These are phyloP conservation scores for Harpalus rufipes DNA, from an alignment of 2,888 invertebrate species.

Conservation along the genomic window DNA sequence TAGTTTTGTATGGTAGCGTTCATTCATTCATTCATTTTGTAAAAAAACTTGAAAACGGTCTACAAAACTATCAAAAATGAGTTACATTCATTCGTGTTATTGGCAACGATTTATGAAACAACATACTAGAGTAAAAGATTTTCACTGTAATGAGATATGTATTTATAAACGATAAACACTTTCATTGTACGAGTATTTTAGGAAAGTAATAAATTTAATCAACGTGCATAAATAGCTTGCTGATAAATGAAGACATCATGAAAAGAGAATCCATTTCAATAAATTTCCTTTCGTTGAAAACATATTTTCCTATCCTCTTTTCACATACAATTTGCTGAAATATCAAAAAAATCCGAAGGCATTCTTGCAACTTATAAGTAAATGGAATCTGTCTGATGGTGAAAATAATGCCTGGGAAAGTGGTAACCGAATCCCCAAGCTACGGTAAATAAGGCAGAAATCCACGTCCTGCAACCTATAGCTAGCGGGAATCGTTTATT, in stretches of 20 bases:
- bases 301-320: conserved; percentile 21
- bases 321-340: conserved; percentile 45
- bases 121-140: too few species aligned
- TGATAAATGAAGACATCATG: neutral
- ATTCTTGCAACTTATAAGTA: conserved; percentile 39
- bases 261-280: neutral
- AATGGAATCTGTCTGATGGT: conserved; percentile 39
- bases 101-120: too few species aligned
- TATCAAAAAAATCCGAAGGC: conserved; percentile 31
- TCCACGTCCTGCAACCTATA: neutral
- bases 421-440: neutral
- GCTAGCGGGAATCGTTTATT: conserved; percentile 30
- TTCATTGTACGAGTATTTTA: too few species aligned
- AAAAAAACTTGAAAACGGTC: too few species aligned
- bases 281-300: conserved; percentile 8
- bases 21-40: too few species aligned
- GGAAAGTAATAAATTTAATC: too few species aligned
- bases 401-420: conserved; percentile 14
- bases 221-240: neutral
- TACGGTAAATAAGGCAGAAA: conserved; percentile 40
- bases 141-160: too few species aligned
- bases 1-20: too few species aligned
- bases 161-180: too few species aligned
- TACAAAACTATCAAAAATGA: too few species aligned
- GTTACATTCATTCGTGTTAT: too few species aligned